These are phyloP conservation scores for Acromyrmex echinatior DNA, from an alignment of 1,140 invertebrate genomes.

Conservation along the genomic window DNA sequence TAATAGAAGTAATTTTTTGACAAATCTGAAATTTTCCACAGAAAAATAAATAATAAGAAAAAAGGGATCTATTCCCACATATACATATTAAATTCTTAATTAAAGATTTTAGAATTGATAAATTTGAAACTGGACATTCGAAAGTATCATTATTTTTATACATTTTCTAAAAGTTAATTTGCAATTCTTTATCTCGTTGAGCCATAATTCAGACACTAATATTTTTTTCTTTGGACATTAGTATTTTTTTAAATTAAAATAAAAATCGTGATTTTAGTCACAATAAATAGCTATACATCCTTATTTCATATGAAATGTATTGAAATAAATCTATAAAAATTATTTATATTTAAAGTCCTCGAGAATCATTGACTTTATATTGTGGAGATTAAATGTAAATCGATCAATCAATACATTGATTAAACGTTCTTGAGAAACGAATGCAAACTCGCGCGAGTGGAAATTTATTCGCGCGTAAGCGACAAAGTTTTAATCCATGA, in stretches of 20 bases:
- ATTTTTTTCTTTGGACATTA: too few relatives aligned
- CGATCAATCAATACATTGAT: slow-evolving; percentile 1
- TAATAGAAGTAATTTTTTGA: not conserved
- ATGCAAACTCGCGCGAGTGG: slow-evolving; percentile 5
- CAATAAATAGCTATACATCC: not conserved
- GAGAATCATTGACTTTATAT: not conserved
- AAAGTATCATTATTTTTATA: slow-evolving; percentile 4
- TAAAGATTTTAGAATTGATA: not conserved
- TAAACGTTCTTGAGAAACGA: slow-evolving; percentile 39
- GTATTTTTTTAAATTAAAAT: not conserved
- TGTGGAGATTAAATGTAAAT: not conserved
- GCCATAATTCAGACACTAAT: not conserved
- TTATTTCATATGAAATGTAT: not conserved
- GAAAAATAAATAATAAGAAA: not conserved
- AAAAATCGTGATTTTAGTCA: not conserved
- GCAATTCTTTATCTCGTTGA: not conserved
- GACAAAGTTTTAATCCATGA: slow-evolving; percentile 62
- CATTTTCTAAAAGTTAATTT: not conserved
- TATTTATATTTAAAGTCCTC: not conserved
- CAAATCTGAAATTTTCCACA: not conserved
- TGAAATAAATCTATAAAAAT: slow-evolving; percentile 14
- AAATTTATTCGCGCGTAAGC: slow-evolving; percentile 42
- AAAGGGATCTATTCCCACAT: not conserved
- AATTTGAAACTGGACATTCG: not conserved
- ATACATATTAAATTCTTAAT: not conserved